Conservation (phyloP, 2,113 vertebrate species). For the Mirza zaza region DNA sequence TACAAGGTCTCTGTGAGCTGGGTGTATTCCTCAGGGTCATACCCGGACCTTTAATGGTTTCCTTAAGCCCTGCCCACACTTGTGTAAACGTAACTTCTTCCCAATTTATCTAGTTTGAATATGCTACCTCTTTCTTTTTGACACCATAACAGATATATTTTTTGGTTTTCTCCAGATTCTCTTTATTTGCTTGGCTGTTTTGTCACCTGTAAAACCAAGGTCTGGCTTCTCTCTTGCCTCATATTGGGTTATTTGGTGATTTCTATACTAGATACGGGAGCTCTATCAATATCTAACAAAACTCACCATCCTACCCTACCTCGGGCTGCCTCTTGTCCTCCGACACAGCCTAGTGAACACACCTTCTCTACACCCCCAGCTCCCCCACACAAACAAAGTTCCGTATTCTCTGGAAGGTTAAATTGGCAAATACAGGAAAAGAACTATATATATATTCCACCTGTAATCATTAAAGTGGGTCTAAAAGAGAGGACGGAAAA, state of each 20-base stretch:
- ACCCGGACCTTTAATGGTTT: neutral
- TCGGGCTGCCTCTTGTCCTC: no score
- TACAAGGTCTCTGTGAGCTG: no score
- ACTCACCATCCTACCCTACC: neutral
- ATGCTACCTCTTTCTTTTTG: neutral
- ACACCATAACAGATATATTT: neutral
- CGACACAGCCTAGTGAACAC: neutral
- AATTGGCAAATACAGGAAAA: neutral
- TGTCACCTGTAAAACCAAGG: neutral
- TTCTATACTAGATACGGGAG: neutral
- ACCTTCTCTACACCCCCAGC: neutral
- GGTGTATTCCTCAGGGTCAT: neutral
- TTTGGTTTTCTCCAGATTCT: neutral
- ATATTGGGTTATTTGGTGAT: neutral
- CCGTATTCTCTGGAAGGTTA: neutral
- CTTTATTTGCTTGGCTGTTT: neutral
- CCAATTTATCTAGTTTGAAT: neutral
- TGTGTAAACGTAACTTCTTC: neutral
- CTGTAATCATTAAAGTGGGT: neutral
- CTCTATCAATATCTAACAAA: no score
- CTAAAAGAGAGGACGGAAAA: neutral
- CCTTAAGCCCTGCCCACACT: neutral
- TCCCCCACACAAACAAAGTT: neutral
- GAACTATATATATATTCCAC: neutral
- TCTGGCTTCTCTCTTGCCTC: no score